Base-by-base conservation (phyloP, 2,888 invertebrate genomes). In the Melitaea athalia region DNA sequence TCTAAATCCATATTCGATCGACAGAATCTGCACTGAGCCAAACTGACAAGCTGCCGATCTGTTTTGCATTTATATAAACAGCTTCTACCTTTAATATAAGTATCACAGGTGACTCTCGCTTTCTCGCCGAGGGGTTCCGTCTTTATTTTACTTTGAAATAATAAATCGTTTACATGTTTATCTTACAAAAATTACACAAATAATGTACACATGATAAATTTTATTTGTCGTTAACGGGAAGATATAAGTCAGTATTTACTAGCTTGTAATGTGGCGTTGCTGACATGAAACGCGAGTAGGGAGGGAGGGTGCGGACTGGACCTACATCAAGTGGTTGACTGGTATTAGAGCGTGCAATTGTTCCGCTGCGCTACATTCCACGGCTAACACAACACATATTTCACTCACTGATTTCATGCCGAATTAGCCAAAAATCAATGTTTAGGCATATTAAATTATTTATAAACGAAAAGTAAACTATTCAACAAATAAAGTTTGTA, bases 51-150 rank as follows among this genome's bases (percentile, higher is more conserved):
- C 89, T 87, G 86, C 87, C 88, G 91, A 91, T 87, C 92, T 92
- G 89, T 86, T 92, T 92, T 92, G 92, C 92, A 92, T 92, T 91
- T 92, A 92, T 91, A 92, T 92, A 92, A 92, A 92, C 91, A 92
- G 86, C 87, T 87, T 85, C 85, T 84, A 88, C 87, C 86, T 88
- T 84, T 86, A 86, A 88, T 88, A 87, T 86, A 84, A 78, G 79
- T 78, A 77, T 78, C 74, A 77, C 74, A 78, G 75, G 77, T 80
- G 83, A 83, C 82, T 81, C 79, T 78, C 63, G 52, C 63, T 72
- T 68, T 63, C 64, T 60, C 55, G 57, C 10, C 14, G 49, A 52
- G 63, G 24, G 57, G 45, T 65, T 63, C 31, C 24, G 50, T 14
- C 11, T 67, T 64, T 57, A 63, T 42, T 49, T 68, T 60, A 63